Evolutionary conservation across 2,113 vertebrate genomes (phyloP), one percentile per base, ranked within the genome.

Genomic region (Semnornis frantzii): DNA sequence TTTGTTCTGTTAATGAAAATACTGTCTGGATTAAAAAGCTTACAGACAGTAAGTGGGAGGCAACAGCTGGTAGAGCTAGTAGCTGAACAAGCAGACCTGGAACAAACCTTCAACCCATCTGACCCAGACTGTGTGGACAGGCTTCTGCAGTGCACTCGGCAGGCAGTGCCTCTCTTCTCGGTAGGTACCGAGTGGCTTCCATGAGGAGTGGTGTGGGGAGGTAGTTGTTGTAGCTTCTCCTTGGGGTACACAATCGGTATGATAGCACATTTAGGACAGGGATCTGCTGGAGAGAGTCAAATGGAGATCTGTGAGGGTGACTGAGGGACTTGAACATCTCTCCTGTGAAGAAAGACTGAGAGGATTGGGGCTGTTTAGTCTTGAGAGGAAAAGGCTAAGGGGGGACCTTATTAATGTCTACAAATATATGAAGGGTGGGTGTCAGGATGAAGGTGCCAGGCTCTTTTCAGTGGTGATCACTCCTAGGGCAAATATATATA

Each of bases 1-100:
- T 99, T 99, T 98, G 99, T 99, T 59, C 97, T 99, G n/a, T 98
- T 99, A 95, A 99, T 99, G 99, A 99, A 99, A 52, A 98, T 99
- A 59, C 66, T 99, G 34, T 99, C 99, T 6, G 98, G 98, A 23
- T 97, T 99, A 83, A 99, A 98, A 94, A 98, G 97, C 85, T 96
- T 99, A 89, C 99, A 99, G 98, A 99, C 99, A 18, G 99, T 99
- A 62, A 99, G 98, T 34, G 99, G 99, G 19, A 97, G 99, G 25
- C 99, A 99, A 83, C 99, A 99, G 21, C 97, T 99, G 34, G 99
- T 99, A 70, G 99, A 99, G 97, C 95, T 99, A 94, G 99, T 99
- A 76, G 98, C 99, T 1, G 99, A 99, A 55, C 99, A 99, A 95
- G 99, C 99, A 13, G 99, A 99, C 94, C 97, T 99, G 87, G 98